These are phyloP conservation scores for Lerista edwardsae DNA, from an alignment of 2,797 vertebrate species.

Conservation along the genomic window DNA sequence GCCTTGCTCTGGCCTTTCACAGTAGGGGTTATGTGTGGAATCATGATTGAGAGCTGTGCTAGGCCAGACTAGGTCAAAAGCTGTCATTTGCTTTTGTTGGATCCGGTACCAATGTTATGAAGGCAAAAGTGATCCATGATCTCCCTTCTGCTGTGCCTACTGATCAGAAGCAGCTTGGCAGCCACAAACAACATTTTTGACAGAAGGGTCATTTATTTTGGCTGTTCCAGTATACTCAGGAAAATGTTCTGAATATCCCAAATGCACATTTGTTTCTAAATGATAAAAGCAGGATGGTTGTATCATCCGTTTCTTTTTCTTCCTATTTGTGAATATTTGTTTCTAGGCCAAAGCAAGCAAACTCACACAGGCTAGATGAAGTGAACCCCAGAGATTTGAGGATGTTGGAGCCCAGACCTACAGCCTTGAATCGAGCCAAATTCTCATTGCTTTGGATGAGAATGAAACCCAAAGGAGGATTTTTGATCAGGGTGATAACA, in stretches of 20 bases:
- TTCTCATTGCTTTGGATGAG: conserved; percentile 27
- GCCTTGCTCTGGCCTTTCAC: not conserved
- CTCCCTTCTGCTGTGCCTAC: conserved; percentile 59
- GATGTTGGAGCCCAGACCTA: conserved; percentile 28
- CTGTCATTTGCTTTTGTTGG: conserved; percentile 45
- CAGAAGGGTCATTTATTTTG: conserved; percentile 65
- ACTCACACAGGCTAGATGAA: conserved; percentile 33
- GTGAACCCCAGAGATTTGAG: conserved; percentile 43
- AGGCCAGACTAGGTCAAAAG: conserved; percentile 21
- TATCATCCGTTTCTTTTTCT: conserved; percentile 52
- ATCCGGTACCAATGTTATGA: conserved; percentile 55
- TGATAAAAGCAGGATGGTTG: conserved; percentile 21
- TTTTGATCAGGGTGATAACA: not conserved
- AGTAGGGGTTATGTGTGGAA: not conserved
- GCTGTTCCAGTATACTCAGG: conserved; percentile 52
- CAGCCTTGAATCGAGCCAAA: conserved; percentile 12
- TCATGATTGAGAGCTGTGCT: not conserved
- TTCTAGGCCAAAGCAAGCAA: conserved; percentile 56
- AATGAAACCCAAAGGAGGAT: not conserved
- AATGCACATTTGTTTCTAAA: conserved; percentile 55
- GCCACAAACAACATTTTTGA: conserved; percentile 61
- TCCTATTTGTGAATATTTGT: conserved; percentile 49
- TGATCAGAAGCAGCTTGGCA: conserved; percentile 55
- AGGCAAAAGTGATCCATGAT: conserved; percentile 51
- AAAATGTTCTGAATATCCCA: conserved; percentile 51